These are phyloP conservation scores for Poecilia gillii DNA, from an alignment of 2,797 vertebrate genomes.

Conservation along the genomic window DNA sequence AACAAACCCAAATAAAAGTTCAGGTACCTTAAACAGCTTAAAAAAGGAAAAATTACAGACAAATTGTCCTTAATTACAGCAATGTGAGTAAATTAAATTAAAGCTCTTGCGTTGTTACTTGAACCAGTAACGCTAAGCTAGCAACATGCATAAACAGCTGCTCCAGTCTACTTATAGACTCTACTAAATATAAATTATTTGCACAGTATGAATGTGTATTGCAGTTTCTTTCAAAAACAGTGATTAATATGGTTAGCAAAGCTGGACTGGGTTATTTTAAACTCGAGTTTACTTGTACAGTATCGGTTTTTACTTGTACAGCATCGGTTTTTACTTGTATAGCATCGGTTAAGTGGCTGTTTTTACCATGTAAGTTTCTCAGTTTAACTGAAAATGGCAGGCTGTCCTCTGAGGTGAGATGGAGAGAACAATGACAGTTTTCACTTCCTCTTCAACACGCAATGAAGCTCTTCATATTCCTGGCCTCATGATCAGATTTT, in stretches of 20 bases:
- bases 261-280: not conserved
- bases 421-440: not conserved
- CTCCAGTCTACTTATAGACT: not conserved
- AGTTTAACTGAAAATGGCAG: conserved; percentile 1
- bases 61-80: too few relatives aligned
- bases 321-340: not conserved
- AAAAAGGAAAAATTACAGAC: too few relatives aligned
- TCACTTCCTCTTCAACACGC: conserved; percentile 1
- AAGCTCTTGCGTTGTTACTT: not conserved
- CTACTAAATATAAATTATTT: not conserved
- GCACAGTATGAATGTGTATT: not conserved
- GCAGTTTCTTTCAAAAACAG: not conserved
- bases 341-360: not conserved
- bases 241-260: not conserved
- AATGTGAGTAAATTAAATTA: too few relatives aligned
- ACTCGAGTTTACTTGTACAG: not conserved
- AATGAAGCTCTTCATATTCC: not conserved
- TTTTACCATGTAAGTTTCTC: not conserved
- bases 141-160: not conserved
- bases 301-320: too few relatives aligned
- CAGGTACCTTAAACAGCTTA: too few relatives aligned
- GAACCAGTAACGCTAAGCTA: not conserved
- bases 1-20: too few relatives aligned
- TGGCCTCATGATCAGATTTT: conserved; percentile 1
- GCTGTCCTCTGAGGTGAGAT: conserved; percentile 12